Percentiles rank a stretch among this genome's conserved stretches.
These are phyloP conservation scores for Tetramorium parvispinum DNA, from an alignment of 1,140 invertebrate genomes.

Conservation along the genomic window DNA sequence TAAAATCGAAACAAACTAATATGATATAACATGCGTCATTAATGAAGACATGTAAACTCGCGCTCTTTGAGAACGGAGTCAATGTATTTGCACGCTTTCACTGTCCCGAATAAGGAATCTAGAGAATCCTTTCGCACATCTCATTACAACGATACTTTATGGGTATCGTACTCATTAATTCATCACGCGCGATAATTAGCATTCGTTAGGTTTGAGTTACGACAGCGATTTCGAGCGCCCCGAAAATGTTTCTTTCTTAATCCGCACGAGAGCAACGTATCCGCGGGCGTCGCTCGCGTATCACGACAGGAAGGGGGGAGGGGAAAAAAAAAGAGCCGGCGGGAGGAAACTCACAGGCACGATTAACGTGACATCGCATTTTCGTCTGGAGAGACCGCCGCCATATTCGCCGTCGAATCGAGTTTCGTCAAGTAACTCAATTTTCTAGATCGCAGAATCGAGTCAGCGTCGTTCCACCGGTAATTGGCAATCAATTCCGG, in stretches of 20 bases:
- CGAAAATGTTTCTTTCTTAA: background rate
- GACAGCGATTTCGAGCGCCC: conserved; percentile 4
- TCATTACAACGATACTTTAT: conserved; percentile 13
- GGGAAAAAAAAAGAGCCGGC: background rate
- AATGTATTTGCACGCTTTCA: conserved; percentile 6
- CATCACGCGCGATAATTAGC: conserved; percentile 39
- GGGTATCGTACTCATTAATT: conserved; percentile 40
- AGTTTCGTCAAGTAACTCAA: conserved; percentile 70
- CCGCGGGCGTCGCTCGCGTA: background rate
- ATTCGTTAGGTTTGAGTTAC: conserved; percentile 21
- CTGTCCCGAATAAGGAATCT: conserved; percentile 14
- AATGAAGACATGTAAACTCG: background rate
- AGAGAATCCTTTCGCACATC: background rate
- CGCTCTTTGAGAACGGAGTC: background rate
- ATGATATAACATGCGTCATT: conserved; percentile 1
- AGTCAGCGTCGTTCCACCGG: conserved; percentile 38
- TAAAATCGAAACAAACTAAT: background rate
- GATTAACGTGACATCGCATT: conserved; percentile 67
- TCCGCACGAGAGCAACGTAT: background rate
- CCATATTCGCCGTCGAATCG: conserved; percentile 61
- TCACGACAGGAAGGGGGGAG: background rate
- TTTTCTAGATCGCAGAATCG: conserved; percentile 72
- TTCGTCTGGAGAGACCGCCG: conserved; percentile 48
- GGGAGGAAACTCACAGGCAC: conserved; percentile 44
- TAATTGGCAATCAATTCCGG: conserved; percentile 74